Evolutionary conservation across 2,888 invertebrate species (phyloP), one percentile per base, ranked within the genome.

Genomic region (Drosophila nr. fundita): DNA sequence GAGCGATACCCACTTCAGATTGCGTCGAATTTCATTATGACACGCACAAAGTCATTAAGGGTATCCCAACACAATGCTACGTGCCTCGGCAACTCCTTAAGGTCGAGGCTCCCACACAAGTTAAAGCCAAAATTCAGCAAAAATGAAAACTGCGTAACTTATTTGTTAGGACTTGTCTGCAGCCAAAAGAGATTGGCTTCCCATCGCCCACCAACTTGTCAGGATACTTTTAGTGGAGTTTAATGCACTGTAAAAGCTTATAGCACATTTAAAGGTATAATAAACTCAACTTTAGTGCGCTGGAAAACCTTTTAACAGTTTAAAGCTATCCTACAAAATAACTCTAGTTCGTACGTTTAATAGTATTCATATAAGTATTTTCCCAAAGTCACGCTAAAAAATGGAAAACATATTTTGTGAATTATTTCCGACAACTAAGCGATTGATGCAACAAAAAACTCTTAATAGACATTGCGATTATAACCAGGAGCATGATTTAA

Each of bases 11-110:
- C 15, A 52, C 40, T 29, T 45, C 15, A 59, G 40, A 29, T 27
- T 30, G 29, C 13, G n/a, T 48, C 15, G 48, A n/a, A 36, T 29
- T 62, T 54, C 18, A 21, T 52, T 36, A 52, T 29, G 30, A 45
- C 77, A 62, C 58, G 60, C 67, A 68, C 63, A 52, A 50, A 67
- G 58, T 65, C 67, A 68, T 72, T 76, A 59, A 68, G 57, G 34
- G 32, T 49, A 40, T 58, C 24, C 75, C 18, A 59, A 34, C 74
- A 49, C 42, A 62, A 32, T 36, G 38, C 40, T 67, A 73, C 75
- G 75, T 74, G 74, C 62, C 32, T 30, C n/a, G 50, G 21, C 49
- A 72, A 29, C 55, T 65, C 15, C 50, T 48, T 30, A 10, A 58
- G 30, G 60, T 54, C 34, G 29, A 8, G 6, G 13, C n/a, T 15